Base-by-base conservation (phyloP, 2,113 vertebrate species). In the Helogale parvula region DNA sequence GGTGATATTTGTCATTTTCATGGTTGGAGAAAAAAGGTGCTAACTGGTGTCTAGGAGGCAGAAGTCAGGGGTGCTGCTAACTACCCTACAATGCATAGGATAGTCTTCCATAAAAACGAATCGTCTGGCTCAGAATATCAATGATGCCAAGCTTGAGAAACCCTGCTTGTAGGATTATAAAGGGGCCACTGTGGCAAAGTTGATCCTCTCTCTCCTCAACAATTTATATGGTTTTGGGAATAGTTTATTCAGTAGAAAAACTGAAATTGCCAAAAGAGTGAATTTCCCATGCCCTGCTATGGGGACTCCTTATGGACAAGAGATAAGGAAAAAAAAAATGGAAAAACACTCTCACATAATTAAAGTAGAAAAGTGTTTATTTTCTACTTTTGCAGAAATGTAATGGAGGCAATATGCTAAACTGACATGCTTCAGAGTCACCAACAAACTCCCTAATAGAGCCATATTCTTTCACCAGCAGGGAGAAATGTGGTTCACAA, bases 251-350 rank as follows among this genome's bases (percentile, higher is more conserved):
- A 94, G 31, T 66, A 86, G 27, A 29, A 80, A 89, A 76, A 72
- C 38, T 90, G 41, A 38, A 83, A 86, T 54, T 94, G 47, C 21
- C 63, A 82, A 93, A 66, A 63, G 45, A 31, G 68, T 86, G 47
- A 29, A 92, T 89, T 96, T 95, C 90, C 21, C 27, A 21, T 72
- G n/a, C 5, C 33, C 8, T 72, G 33, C 15, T 88, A 11, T 63
- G 52, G n/a, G 63, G 12, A 88, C 17, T 94, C 14, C 25, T 97
- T 88, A 81, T 60, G 47, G 74, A 52, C 21, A 96, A 93, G 65
- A 93, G 14, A 38, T 17, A 90, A 82, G 21, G 21, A 63, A 60
- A 65, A 88, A 85, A 79, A 92, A 66, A 90, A 27, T 12, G 2
- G 45, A 74, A 33, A 86, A 35, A 1, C 2, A 9, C 57, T 4